phyloP scores from a whole-genome alignment of 2,797 vertebrate genomes.

The Platalea minor region DNA sequence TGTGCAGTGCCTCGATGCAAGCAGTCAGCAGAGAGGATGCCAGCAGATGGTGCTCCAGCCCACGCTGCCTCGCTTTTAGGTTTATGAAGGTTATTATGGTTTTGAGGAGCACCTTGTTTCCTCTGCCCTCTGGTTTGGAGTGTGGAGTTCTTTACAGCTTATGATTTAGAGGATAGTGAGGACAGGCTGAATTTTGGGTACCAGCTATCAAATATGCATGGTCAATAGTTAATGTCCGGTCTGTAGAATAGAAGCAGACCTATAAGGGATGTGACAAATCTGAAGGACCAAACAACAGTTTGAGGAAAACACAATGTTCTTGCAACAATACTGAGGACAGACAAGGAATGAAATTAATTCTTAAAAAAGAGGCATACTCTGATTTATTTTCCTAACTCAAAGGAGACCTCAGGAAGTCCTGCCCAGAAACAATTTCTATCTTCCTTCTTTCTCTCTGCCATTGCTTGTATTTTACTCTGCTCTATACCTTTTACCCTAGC shows the following conservation, averaged over 20 bases:
- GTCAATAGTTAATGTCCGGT: not conserved
- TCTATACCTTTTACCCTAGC: not conserved
- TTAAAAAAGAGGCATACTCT: not conserved
- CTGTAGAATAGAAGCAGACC: not conserved
- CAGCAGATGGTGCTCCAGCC: slow-evolving; percentile 57
- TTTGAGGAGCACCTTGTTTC: not conserved
- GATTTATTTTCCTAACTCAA: not conserved
- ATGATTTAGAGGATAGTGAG: not conserved
- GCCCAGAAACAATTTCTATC: not conserved
- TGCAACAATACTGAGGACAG: not conserved
- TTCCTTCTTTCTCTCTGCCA: not conserved
- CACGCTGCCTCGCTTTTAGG: not conserved
- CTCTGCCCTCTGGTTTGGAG: not conserved
- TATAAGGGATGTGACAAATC: not conserved
- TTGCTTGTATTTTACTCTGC: not conserved
- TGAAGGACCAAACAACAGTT: not conserved
- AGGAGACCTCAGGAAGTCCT: not conserved
- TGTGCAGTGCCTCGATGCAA: accelerated
- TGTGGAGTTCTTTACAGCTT: not conserved
- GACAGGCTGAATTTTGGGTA: not conserved
- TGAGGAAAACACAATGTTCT: not conserved
- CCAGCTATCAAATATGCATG: accelerated
- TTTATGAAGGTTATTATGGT: not conserved
- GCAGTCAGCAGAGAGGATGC: not conserved
- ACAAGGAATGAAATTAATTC: not conserved